Evolutionary conservation across 2,113 vertebrate species (phyloP).

Genomic region (Talpa occidentalis): DNA sequence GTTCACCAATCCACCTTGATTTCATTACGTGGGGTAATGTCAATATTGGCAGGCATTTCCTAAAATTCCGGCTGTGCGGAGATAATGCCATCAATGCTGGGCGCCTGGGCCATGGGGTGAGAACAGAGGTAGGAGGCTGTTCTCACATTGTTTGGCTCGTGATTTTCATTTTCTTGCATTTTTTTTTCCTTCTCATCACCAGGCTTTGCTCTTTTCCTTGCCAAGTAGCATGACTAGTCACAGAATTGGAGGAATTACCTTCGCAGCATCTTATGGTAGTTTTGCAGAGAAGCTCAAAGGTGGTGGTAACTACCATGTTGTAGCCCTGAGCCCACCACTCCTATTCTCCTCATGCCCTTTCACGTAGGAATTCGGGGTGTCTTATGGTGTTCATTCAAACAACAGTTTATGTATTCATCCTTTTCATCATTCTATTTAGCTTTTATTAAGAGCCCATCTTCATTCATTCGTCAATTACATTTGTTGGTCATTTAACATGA

Average conservation of each 20-base stretch:
- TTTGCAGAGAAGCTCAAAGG: background rate
- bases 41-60: constrained; percentile 69
- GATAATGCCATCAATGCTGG: constrained; percentile 17
- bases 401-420: background rate
- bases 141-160: constrained; percentile 23
- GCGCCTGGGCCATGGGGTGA: background rate
- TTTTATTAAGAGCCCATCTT: background rate
- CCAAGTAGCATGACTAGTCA: background rate
- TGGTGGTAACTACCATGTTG: background rate
- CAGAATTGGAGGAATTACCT: constrained; percentile 34
- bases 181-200: background rate
- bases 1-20: constrained; percentile 53
- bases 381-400: background rate
- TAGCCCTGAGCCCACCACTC: background rate
- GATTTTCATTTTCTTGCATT: background rate
- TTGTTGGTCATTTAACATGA: background rate
- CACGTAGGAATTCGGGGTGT: background rate
- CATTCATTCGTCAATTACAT: background rate
- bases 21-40: constrained; percentile 56
- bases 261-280: background rate
- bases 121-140: background rate
- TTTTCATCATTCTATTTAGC: background rate
- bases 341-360: background rate
- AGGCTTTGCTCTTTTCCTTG: constrained; percentile 30
- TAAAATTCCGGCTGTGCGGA: constrained; percentile 59